Evolutionary conservation across 2,113 vertebrate genomes (phyloP).

Genomic region (Eublepharis macularius): DNA sequence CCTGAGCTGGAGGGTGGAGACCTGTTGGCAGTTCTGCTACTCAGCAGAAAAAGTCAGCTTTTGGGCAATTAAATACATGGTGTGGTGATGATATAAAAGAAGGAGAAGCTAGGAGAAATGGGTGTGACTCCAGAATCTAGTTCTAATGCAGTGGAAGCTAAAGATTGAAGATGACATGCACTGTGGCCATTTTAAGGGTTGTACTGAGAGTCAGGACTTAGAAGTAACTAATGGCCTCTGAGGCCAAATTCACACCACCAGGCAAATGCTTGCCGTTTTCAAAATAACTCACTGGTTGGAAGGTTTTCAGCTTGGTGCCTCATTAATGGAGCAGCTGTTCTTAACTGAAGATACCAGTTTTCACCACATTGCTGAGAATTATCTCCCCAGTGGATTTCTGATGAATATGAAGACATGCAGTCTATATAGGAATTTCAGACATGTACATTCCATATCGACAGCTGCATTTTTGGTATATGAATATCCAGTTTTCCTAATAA

Average conservation of each 20-base stretch:
- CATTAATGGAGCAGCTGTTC: neutral
- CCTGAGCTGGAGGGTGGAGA: neutral
- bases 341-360: neutral
- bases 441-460: neutral
- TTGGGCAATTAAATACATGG: slow-evolving; percentile 15
- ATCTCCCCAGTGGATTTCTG: neutral
- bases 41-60: slow-evolving; percentile 8
- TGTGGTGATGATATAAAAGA: neutral
- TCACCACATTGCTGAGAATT: neutral
- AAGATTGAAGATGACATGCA: neutral
- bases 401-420: neutral
- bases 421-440: neutral
- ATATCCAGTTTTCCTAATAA: neutral
- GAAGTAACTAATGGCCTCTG: neutral
- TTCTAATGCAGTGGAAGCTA: neutral
- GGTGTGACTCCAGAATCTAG: neutral
- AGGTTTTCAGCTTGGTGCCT: neutral
- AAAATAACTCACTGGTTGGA: neutral
- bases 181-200: neutral
- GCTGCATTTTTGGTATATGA: neutral
- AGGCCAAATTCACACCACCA: neutral
- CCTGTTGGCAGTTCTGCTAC: neutral
- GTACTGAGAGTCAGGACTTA: neutral
- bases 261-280: neutral
- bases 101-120: neutral